A percentile compares a stretch with the other conserved stretches of the same genome.
These are phyloP conservation scores for Columba janthina DNA, from an alignment of 2,113 vertebrate genomes.

Conservation along the genomic window DNA sequence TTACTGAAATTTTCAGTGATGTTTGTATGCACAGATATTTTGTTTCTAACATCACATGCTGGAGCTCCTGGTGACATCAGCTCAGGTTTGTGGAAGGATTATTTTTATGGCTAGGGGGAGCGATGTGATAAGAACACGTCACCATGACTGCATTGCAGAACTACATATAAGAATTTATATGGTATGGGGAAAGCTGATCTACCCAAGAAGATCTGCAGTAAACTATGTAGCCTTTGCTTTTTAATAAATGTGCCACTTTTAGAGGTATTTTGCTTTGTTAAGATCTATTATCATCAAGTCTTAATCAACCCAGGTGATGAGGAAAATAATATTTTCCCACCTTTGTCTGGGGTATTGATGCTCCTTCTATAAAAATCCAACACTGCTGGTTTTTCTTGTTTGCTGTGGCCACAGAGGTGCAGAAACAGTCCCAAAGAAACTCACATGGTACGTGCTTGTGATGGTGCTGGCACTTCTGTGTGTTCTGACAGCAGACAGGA, in stretches of 20 bases:
- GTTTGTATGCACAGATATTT: not conserved
- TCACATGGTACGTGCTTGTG: not conserved
- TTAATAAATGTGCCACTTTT: not conserved
- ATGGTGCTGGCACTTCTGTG: rapidly evolving
- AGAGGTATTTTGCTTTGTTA: not conserved
- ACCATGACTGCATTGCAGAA: constrained; percentile 31
- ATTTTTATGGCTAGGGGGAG: not conserved
- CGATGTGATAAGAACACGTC: not conserved
- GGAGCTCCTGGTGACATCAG: not conserved
- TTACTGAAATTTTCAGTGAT: not conserved
- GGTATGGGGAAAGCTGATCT: not conserved
- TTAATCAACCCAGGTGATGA: not conserved
- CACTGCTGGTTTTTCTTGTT: not conserved
- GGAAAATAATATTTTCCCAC: not conserved
- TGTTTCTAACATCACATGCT: not conserved
- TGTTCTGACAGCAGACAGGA: not conserved
- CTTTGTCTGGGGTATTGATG: not conserved
- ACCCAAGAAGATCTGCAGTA: not conserved
- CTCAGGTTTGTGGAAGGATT: not conserved
- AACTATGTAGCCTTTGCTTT: not conserved
- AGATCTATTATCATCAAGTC: not conserved
- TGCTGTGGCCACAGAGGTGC: not conserved
- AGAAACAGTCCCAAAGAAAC: not conserved
- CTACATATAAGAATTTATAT: not conserved
- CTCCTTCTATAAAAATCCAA: not conserved